These are phyloP conservation scores for Drosophila silvestris DNA, from an alignment of 2,888 invertebrate genomes.

Conservation along the genomic window DNA sequence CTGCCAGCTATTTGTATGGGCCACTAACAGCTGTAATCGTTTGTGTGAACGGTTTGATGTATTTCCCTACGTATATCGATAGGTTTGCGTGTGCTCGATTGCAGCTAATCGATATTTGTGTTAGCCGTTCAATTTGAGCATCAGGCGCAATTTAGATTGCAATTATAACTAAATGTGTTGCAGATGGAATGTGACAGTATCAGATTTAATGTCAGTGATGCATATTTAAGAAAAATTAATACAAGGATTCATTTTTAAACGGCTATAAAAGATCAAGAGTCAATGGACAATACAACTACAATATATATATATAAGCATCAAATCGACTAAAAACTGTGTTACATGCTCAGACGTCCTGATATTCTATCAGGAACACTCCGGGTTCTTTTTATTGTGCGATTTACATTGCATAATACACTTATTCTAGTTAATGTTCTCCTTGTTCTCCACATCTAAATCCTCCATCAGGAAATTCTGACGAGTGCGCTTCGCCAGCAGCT, in stretches of 20 bases:
- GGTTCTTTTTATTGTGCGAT: constrained; percentile 17
- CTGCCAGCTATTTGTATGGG: neutral
- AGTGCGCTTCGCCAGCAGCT: constrained; percentile 52
- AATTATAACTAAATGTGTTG: neutral
- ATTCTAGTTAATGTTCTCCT: constrained; percentile 61
- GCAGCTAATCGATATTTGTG: constrained; percentile 12
- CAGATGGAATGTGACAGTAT: neutral
- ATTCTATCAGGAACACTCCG: neutral
- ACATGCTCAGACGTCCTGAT: neutral
- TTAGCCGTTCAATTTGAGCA: constrained; percentile 18
- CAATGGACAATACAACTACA: neutral
- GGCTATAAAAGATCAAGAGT: neutral
- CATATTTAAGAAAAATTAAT: neutral
- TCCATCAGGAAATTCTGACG: constrained; percentile 55
- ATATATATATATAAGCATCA: neutral
- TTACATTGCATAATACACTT: constrained; percentile 15
- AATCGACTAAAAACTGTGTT: neutral
- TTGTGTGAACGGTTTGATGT: neutral
- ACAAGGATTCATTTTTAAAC: neutral
- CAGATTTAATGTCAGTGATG: neutral
- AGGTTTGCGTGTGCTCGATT: neutral
- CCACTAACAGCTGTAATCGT: constrained; percentile 21
- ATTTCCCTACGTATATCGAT: constrained; percentile 28
- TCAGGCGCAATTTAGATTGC: neutral
- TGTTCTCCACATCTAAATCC: constrained; percentile 63